Base-by-base conservation (phyloP, 2,888 invertebrate genomes). In the Pycnomerus fuliginosus region DNA sequence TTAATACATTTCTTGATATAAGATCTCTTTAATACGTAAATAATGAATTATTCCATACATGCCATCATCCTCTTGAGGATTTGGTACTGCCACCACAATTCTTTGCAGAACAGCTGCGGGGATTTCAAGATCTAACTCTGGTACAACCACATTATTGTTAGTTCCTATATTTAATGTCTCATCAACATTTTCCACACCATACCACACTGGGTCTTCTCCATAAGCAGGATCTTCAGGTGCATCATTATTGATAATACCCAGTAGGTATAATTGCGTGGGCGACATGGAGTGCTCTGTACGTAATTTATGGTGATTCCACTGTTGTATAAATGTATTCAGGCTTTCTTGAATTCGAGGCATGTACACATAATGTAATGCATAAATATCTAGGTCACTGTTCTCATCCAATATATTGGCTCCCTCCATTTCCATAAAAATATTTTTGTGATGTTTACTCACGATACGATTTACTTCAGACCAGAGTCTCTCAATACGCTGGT, bases 401-500 rank as follows among this genome's bases (percentile, higher is more conserved):
- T 29, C 30, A 13, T 3, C 3, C n/a, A 29, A n/a, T 4, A 29
- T 29, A 14, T 29, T 14, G 3, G 10, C 30, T n/a, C 5, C 12
- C 14, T 29, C 13, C 33, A 33, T 20, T 11, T 11, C 3, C 4
- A 22, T 3, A 20, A 33, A 17, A 7, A 22, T 8, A 3, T 20
- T 8, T 12, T 33, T 33, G 17, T 7, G 11, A 11, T 22, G 33
- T 10, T 33, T 33, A 4, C 20, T 33, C 5, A 33, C 33, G 3
- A 33, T 20, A 7, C 33, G 8, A 10, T 33, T 33, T 5, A 33
- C 33, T 33, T 33, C 33, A 5, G 33, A 8, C 33, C 33, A 33
- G 4, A 33, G 14, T 23, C 33, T 17, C 20, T 20, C 33, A 4
- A 33, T 33, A 3, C 33, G n/a, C 5, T 33, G 33, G 14, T 29